These are phyloP conservation scores for Kryptolebias marmoratus DNA, from an alignment of 2,113 vertebrate species.

Conservation along the genomic window DNA sequence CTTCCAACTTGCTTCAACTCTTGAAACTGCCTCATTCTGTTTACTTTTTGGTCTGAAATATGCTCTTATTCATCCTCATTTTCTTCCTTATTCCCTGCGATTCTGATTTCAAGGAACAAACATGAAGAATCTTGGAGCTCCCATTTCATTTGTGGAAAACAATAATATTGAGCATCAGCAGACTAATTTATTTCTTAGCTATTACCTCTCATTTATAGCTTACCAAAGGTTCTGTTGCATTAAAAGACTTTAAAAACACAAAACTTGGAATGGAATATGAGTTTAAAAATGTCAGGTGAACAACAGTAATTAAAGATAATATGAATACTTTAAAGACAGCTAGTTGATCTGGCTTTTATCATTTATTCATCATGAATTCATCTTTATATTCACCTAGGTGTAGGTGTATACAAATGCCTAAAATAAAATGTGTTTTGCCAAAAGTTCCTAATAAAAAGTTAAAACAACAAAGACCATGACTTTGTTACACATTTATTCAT, in stretches of 20 bases:
- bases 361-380: no score
- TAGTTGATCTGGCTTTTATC: no score
- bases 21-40: not conserved
- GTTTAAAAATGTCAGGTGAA: slow-evolving; percentile 14
- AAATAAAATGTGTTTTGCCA: no score
- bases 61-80: slow-evolving; percentile 3
- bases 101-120: slow-evolving; percentile 31
- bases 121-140: slow-evolving; percentile 20
- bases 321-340: no score
- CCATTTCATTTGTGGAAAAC: slow-evolving; percentile 18
- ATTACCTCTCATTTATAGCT: no score
- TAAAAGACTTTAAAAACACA: no score
- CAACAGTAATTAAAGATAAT: not conserved
- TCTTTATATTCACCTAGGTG: no score
- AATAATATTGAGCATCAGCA: slow-evolving; percentile 24
- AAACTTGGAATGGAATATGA: slow-evolving; percentile 17
- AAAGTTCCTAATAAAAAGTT: no score
- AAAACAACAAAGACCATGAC: no score
- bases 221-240: no score
- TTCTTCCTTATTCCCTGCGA: slow-evolving; percentile 9
- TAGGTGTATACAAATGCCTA: no score
- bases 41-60: not conserved
- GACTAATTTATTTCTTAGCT: not conserved
- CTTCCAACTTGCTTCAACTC: not conserved
- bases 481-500: no score